Evolutionary conservation across 2,888 invertebrate species (phyloP).

Genomic region (Agonopterix heracliana): DNA sequence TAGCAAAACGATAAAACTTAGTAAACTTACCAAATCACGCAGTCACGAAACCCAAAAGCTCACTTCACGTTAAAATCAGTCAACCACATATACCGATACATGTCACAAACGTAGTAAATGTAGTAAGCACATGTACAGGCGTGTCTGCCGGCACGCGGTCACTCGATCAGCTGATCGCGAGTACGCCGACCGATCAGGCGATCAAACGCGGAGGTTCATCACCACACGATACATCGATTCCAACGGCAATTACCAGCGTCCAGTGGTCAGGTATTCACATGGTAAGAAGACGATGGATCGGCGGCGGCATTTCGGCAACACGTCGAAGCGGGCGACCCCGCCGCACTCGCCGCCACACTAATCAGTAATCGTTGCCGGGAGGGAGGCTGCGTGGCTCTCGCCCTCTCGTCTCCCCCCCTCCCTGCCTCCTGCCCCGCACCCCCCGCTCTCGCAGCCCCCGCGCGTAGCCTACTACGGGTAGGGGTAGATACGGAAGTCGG

Average conservation of each 20-base stretch:
- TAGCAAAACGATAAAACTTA: not conserved
- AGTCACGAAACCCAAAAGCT: slow-evolving; percentile 25
- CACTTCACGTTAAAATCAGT: slow-evolving; percentile 39
- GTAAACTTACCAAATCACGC: slow-evolving; percentile 42
- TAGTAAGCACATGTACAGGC: slow-evolving; percentile 50
- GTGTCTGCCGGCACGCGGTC: slow-evolving; percentile 43
- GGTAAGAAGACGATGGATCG: slow-evolving; percentile 24
- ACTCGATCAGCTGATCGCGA: slow-evolving; percentile 57
- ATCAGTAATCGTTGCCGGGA: slow-evolving; percentile 77
- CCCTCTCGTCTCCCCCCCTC: slow-evolving; percentile 41
- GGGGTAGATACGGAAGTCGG: slow-evolving; percentile 29
- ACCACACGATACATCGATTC: not conserved
- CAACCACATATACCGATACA: slow-evolving; percentile 50
- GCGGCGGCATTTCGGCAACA: slow-evolving; percentile 49
- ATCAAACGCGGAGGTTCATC: not conserved
- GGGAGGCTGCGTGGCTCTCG: slow-evolving; percentile 60
- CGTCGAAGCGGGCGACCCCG: slow-evolving; percentile 55
- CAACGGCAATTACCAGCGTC: not conserved
- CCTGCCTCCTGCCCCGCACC: slow-evolving; percentile 10
- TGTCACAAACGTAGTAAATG: slow-evolving; percentile 59
- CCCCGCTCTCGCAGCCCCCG: slow-evolving; percentile 24
- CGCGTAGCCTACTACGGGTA: slow-evolving; percentile 52
- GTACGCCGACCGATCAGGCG: slow-evolving; percentile 9
- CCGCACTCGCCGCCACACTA: slow-evolving; percentile 72
- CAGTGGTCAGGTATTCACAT: slow-evolving; percentile 20